These are phyloP conservation scores for Pteronura brasiliensis DNA, from an alignment of 2,113 vertebrate genomes.

Conservation along the genomic window DNA sequence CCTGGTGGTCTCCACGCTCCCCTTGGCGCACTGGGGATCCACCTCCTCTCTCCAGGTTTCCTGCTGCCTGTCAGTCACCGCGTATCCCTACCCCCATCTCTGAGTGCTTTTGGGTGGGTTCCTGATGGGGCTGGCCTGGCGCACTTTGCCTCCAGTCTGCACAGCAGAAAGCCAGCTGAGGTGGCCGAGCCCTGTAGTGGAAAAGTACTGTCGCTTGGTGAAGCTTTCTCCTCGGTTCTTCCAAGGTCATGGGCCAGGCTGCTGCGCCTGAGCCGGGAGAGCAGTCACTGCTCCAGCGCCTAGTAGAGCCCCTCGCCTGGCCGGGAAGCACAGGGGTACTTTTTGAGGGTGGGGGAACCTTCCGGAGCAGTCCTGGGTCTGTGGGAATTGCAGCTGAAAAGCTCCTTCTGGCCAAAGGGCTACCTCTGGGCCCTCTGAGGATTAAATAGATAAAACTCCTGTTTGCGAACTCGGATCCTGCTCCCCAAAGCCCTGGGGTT, in stretches of 20 bases:
- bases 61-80: background rate
- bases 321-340: background rate
- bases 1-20: background rate
- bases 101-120: conserved; percentile 34
- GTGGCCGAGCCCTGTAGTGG: conserved; percentile 56
- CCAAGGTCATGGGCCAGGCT: conserved; percentile 67
- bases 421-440: background rate
- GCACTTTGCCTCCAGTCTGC: background rate
- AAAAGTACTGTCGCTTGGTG: conserved; percentile 68
- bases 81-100: background rate
- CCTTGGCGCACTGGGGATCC: background rate
- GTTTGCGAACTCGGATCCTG: background rate
- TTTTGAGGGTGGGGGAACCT: background rate
- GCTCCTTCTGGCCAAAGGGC: background rate
- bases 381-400: background rate
- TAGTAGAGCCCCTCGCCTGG: background rate
- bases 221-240: conserved; percentile 61
- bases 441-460: background rate
- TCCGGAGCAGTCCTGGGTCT: background rate
- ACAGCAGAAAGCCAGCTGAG: conserved; percentile 44
- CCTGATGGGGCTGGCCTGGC: background rate
- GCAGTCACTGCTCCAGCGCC: background rate
- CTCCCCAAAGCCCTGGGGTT: background rate
- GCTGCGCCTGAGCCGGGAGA: background rate
- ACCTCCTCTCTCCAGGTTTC: background rate